These are phyloP conservation scores for Suricata suricatta DNA, from an alignment of 2,113 vertebrate species.

Conservation along the genomic window DNA sequence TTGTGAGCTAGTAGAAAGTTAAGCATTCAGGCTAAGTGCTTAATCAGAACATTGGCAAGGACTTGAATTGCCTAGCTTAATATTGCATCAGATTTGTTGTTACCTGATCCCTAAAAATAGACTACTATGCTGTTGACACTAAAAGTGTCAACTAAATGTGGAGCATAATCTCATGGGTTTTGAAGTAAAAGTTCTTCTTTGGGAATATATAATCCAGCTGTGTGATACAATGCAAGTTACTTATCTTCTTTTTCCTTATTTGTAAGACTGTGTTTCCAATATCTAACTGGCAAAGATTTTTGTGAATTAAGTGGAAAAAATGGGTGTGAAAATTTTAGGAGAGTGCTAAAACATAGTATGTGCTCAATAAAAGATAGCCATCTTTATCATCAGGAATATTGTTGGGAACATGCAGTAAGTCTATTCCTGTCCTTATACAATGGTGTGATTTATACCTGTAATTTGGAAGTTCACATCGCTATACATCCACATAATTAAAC, in stretches of 20 bases:
- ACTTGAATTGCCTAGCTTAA: not conserved
- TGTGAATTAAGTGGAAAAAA: not conserved
- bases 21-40: not conserved
- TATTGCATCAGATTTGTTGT: not conserved
- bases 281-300: not conserved
- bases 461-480: not conserved
- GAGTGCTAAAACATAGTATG: not conserved
- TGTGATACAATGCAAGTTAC: not conserved
- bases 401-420: not conserved
- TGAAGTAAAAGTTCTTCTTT: not conserved
- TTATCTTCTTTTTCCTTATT: not conserved
- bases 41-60: not conserved
- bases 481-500: not conserved
- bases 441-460: not conserved
- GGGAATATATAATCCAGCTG: not conserved
- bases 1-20: not conserved
- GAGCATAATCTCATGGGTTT: not conserved
- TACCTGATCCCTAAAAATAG: not conserved
- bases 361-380: not conserved
- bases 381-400: not conserved
- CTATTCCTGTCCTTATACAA: not conserved
- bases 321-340: not conserved
- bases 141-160: not conserved
- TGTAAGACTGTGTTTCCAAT: not conserved
- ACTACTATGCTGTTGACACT: not conserved